Evolutionary conservation across 1,140 invertebrate species (phyloP).

Genomic region (Goniozus legneri): DNA sequence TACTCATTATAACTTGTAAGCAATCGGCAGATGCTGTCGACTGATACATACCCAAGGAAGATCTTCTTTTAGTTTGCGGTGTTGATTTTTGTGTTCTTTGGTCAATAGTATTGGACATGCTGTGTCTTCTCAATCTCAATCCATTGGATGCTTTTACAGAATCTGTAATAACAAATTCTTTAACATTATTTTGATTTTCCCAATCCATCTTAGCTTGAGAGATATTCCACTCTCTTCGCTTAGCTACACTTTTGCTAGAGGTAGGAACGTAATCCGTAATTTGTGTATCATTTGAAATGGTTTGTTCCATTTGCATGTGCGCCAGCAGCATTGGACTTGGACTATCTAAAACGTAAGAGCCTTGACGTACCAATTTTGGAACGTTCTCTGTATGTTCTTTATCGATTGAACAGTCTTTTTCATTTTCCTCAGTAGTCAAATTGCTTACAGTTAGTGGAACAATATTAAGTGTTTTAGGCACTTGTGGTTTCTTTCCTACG

Average conservation of each 20-base stretch:
- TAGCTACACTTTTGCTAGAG: constrained; percentile 44
- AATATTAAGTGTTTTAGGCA: constrained; percentile 47
- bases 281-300: constrained; percentile 31
- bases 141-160: constrained; percentile 9
- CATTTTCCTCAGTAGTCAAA: not conserved
- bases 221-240: constrained; percentile 56
- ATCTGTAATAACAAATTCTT: constrained; percentile 8
- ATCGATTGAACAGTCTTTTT: too few species aligned
- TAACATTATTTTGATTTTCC: constrained; percentile 24
- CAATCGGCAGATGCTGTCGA: constrained; percentile 36
- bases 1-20: constrained; percentile 33
- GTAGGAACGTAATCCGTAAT: constrained; percentile 16
- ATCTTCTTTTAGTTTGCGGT: constrained; percentile 9
- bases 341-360: constrained; percentile 61
- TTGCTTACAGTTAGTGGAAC: constrained; percentile 40
- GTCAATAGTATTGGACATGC: constrained; percentile 15
- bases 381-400: constrained; percentile 23
- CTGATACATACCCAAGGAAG: constrained; percentile 14
- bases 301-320: constrained; percentile 55
- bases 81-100: constrained; percentile 20
- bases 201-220: constrained; percentile 35
- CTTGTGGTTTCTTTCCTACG: constrained; percentile 43
- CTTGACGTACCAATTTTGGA: constrained; percentile 57
- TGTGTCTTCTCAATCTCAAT: constrained; percentile 21
- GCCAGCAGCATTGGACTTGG: constrained; percentile 62